Conservation (phyloP, 2,797 vertebrate genomes). For the Arrhamphus sclerolepis region DNA sequence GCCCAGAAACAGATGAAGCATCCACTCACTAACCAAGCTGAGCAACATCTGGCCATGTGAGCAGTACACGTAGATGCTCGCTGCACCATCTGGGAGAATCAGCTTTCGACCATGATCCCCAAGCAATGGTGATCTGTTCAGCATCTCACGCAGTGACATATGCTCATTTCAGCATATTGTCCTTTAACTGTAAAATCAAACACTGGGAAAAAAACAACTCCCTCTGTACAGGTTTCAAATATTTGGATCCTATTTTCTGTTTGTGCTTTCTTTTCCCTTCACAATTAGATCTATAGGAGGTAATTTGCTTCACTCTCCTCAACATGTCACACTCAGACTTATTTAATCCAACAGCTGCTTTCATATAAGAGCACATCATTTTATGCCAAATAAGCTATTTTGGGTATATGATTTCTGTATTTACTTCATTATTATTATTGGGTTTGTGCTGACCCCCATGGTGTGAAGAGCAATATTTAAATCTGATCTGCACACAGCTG, state of each 20-base stretch:
- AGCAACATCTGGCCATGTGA: constrained; percentile 41
- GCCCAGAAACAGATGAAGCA: constrained; percentile 15
- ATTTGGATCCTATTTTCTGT: background rate
- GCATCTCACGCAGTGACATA: background rate
- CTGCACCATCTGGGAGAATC: constrained; percentile 17
- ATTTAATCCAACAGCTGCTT: too few species aligned
- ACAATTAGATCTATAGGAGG: background rate
- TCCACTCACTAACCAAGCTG: constrained; percentile 2
- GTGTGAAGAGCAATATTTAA: too few species aligned
- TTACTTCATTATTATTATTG: too few species aligned
- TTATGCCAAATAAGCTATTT: too few species aligned
- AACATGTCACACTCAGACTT: too few species aligned
- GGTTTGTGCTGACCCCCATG: too few species aligned
- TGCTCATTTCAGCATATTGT: constrained; percentile 1
- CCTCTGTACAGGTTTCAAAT: too few species aligned
- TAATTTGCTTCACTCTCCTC: background rate
- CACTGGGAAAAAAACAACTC: too few species aligned
- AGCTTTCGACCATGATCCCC: background rate
- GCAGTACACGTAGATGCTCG: background rate
- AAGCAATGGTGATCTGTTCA: background rate
- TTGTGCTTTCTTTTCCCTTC: background rate
- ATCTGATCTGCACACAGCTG: too few species aligned
- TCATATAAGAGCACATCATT: too few species aligned
- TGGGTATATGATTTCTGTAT: too few species aligned
- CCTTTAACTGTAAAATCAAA: background rate